Evolutionary conservation across 2,888 invertebrate species (phyloP), one percentile per base, ranked within the genome.

Genomic region (Shargacucullia verbasci): DNA sequence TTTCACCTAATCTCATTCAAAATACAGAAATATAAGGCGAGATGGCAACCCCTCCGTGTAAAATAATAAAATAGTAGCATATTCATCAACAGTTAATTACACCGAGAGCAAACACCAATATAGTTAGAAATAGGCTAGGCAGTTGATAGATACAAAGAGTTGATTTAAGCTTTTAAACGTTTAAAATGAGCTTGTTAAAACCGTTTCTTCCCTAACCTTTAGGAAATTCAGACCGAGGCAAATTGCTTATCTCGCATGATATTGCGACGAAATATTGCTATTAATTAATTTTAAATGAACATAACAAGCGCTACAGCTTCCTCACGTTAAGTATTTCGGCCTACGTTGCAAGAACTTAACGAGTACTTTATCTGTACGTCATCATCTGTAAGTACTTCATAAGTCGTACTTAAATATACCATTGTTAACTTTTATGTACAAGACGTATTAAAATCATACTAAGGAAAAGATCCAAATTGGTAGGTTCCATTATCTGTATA

Each of bases 1-100:
- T 38, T 43, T 50, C 8, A 20, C 38, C 39, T 47, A 49, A 62
- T 53, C 45, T 38, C 14, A 35, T 48, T 57, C 0, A 14, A 31
- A 27, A 45, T 44, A 48, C 15, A 49, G 37, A 8, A 31, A 38
- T 37, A 37, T 13, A 2, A 27, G 12, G 11, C 14, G 0, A 20
- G 8, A 11, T 20, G 8, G n/a, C n/a, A n/a, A n/a, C n/a, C n/a
- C n/a, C n/a, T n/a, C n/a, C n/a, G n/a, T n/a, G n/a, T n/a, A n/a
- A n/a, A n/a, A n/a, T n/a, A n/a, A n/a, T n/a, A n/a, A n/a, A n/a
- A n/a, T n/a, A n/a, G n/a, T n/a, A n/a, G n/a, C n/a, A n/a, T n/a
- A n/a, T n/a, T n/a, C n/a, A n/a, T n/a, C n/a, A n/a, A n/a, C n/a
- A n/a, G n/a, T n/a, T n/a, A n/a, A n/a, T n/a, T n/a, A n/a, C n/a